phyloP scores from a whole-genome alignment of 2,113 vertebrate species.

The Isurus oxyrinchus region DNA sequence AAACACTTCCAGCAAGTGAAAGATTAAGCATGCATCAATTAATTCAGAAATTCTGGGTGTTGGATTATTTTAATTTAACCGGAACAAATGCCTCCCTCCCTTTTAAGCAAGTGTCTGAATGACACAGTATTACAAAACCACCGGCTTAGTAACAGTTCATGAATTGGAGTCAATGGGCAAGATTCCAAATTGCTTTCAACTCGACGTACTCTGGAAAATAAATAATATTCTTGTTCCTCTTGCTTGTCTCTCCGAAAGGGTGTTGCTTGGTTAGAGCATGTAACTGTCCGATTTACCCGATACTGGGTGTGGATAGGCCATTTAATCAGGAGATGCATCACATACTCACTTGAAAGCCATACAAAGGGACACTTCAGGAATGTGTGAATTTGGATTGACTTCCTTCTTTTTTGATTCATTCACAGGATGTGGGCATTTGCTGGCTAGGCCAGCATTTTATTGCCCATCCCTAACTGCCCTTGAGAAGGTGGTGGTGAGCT shows the following conservation, averaged over 20 bases:
- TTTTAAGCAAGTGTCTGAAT: not conserved
- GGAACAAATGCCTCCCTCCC: not conserved
- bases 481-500: too few relatives aligned
- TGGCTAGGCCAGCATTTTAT: too few relatives aligned
- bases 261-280: too few relatives aligned
- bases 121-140: not conserved
- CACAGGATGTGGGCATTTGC: too few relatives aligned
- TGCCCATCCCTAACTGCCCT: too few relatives aligned
- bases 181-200: not conserved
- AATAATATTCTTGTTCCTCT: not conserved
- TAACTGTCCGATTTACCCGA: not conserved
- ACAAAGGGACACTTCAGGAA: too few relatives aligned
- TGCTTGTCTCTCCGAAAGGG: not conserved
- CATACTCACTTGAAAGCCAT: too few relatives aligned
- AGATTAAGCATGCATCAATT: not conserved
- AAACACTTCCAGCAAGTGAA: not conserved
- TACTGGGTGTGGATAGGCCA: too few relatives aligned
- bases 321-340: too few relatives aligned
- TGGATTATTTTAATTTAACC: not conserved
- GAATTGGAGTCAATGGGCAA: not conserved
- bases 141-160: not conserved
- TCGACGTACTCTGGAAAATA: not conserved
- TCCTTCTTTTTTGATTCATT: not conserved
- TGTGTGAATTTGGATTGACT: not conserved
- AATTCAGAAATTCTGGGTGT: too few relatives aligned